Percentiles rank a stretch among this genome's conserved stretches.
phyloP scores from a whole-genome alignment of 2,888 invertebrate genomes.

The Drosophila bunnanda region DNA sequence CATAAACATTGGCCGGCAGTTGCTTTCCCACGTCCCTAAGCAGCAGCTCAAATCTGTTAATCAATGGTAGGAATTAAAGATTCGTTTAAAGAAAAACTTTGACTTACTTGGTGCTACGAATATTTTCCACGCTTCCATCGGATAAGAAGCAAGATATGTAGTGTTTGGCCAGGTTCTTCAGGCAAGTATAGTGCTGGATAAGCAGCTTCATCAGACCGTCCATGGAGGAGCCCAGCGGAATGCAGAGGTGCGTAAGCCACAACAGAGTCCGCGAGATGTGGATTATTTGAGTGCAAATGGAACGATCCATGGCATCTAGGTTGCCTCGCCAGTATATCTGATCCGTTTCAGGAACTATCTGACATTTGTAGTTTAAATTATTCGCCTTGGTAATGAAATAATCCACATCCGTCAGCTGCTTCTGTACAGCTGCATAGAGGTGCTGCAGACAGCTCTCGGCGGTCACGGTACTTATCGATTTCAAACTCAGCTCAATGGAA shows the following conservation, averaged over 20 bases:
- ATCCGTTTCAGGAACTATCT: slow-evolving; percentile 85
- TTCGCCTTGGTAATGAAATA: slow-evolving; percentile 85
- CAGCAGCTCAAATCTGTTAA: slow-evolving; percentile 85
- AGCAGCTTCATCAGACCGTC: slow-evolving; percentile 87
- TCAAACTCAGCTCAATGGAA: slow-evolving; percentile 62
- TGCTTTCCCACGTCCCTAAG: slow-evolving; percentile 86
- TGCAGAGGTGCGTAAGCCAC: slow-evolving; percentile 85
- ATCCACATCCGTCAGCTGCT: slow-evolving; percentile 83
- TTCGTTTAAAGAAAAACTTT: not conserved
- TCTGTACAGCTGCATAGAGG: slow-evolving; percentile 77
- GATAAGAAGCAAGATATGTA: slow-evolving; percentile 85
- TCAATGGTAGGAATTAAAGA: slow-evolving; percentile 15
- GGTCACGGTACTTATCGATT: slow-evolving; percentile 77
- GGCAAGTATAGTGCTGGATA: slow-evolving; percentile 86
- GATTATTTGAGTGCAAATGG: slow-evolving; percentile 87
- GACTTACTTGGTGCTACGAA: slow-evolving; percentile 72
- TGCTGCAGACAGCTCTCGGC: slow-evolving; percentile 76
- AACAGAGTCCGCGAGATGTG: slow-evolving; percentile 86
- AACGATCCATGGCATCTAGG: slow-evolving; percentile 86
- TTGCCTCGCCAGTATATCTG: slow-evolving; percentile 85
- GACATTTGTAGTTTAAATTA: slow-evolving; percentile 84
- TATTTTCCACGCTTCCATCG: slow-evolving; percentile 67
- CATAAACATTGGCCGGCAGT: slow-evolving; percentile 86
- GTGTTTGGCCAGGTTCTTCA: slow-evolving; percentile 87
- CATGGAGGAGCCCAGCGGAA: slow-evolving; percentile 86